Evolutionary conservation across 2,888 invertebrate genomes (phyloP), one percentile per base, ranked within the genome.

Genomic region (Ptychoptera contaminata): DNA sequence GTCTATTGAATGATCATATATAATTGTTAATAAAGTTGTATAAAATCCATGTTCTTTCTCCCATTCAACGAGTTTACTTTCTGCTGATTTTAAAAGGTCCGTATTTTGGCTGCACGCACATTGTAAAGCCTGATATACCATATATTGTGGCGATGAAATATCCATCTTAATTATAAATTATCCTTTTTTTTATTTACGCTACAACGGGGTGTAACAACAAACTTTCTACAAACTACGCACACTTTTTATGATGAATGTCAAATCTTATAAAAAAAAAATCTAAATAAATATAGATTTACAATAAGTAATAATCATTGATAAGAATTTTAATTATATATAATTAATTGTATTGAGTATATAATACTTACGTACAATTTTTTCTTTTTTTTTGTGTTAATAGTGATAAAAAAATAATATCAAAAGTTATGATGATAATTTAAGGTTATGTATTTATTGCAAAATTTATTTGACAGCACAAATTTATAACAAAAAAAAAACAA

Each of bases 41-140:
- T 92, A 90, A 67, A 90, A 94, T 30, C 92, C 92, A 30, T 84
- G 79, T 60, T 88, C 81, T 23, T 75, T 79, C 68, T 93, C 92
- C 90, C 92, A 92, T 70, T 83, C 79, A 54, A 76, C 74, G 16
- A 94, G 71, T 58, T 85, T 86, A 52, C 79, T 76, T 64, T 91
- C 92, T 29, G 93, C 92, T 37, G 85, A 82, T 64, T 90, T 91
- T 45, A 93, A 69, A 37, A 87, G 69, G 51, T 77, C 78, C 11
- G 85, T 75, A 65, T 87, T 78, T 63, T 90, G 88, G 66, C 85
- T 90, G 47, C 86, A 79, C 29, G 91, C 92, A 58, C 79, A 75
- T 57, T 82, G 79, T 32, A 93, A 69, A 42, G 86, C 60, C 49
- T 63, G 58, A 46, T 55, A 63, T 37, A 65, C 62, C 52, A 65